Base-by-base conservation (phyloP, 2,113 vertebrate species). In the Pterocles gutturalis region DNA sequence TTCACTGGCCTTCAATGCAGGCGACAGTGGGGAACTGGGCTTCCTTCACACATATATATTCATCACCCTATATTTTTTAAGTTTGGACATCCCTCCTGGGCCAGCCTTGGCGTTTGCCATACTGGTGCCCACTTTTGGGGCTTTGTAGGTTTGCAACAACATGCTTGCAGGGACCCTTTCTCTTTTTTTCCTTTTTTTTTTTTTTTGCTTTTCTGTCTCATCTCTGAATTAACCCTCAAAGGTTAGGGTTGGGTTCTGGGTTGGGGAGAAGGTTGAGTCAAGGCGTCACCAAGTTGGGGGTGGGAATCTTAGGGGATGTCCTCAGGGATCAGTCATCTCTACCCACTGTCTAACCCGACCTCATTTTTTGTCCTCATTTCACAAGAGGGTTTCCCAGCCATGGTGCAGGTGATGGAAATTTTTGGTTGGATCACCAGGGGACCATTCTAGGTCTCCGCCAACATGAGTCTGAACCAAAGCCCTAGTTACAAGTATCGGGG, bases 151-250 rank as follows among this genome's bases (percentile, higher is more conserved):
- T 76, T 89, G 57, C 60, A 72, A 1, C 22, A 48, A 38, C 15
- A 1, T 17, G 5, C 13, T 84, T 51, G 8, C 8, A 36, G 49
- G 17, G 29, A 20, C 31, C 16, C 11, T 71, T 60, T 45, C 12
- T 41, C 11, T 41, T 41, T 13, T 0, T 0, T 3, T 51, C 38
- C 22, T 11, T 0, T 0, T 3, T 51, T 76, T 20, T 6, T 33
- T 41, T 33, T 33, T 67, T 57, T 69, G 21, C 16, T 82, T 60
- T 46, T 49, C 12, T 36, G 25, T 62, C 70, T 31, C 28, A 11
- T 60, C 38, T 29, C n/a, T 48, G 46, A 84, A 79, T 91, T 91
- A 69, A 91, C n/a, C 46, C 57, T 48, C 1, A 5, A 2, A 48
- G 46, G 7, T 61, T 29, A 69, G 49, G 62, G 29, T 28, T 53